Evolutionary conservation across 1,140 invertebrate species (phyloP).

Genomic region (Brachionus sp.): DNA sequence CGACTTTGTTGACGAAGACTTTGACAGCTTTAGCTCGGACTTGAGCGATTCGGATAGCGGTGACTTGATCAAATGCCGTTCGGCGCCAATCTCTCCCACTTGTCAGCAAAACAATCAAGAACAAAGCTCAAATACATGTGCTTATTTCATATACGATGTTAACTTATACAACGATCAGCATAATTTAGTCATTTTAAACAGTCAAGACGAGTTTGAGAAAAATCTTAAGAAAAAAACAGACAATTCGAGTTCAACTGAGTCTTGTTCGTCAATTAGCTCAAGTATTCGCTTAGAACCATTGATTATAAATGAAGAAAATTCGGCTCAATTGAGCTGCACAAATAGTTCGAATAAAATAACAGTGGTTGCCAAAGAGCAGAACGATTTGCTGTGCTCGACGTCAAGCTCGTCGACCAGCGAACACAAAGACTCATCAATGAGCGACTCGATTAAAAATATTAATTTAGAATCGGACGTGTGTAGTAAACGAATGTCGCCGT

Average conservation of each 20-base stretch:
- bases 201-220: not conserved
- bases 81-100: not conserved
- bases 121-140: not conserved
- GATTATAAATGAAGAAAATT: conserved; percentile 11
- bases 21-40: conserved; percentile 8
- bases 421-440: not conserved
- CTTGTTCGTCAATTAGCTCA: not conserved
- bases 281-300: not conserved
- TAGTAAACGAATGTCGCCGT: not conserved
- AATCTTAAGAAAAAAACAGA: conserved; percentile 23
- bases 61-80: not conserved
- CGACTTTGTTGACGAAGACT: conserved; percentile 15
- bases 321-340: not conserved
- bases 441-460: not conserved
- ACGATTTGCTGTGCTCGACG: not conserved
- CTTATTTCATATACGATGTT: conserved; percentile 26
- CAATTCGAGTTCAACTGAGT: conserved; percentile 22
- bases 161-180: conserved; percentile 36
- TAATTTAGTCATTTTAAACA: conserved; percentile 25
- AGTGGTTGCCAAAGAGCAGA: not conserved
- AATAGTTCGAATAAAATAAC: not conserved
- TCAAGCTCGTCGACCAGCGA: not conserved
- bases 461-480: not conserved
- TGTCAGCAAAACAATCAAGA: not conserved
- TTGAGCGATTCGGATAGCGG: not conserved